Evolutionary conservation across 2,888 invertebrate species (phyloP), one percentile per base, ranked within the genome.

Genomic region (Caenorhabditis angaria): DNA sequence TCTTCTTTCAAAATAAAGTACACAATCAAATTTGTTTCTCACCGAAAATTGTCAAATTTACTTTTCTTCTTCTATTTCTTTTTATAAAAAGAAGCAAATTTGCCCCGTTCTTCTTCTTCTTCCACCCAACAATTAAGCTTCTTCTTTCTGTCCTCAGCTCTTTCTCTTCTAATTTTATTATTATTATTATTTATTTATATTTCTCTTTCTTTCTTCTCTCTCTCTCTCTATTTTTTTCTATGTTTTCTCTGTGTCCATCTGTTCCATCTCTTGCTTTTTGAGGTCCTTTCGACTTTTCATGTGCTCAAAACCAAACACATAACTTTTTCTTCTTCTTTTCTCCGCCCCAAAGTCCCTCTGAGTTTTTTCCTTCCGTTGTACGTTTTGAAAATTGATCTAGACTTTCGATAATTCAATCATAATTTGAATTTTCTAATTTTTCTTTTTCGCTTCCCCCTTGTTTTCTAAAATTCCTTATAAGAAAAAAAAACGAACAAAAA

Each of bases 151-250:
- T 27, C 2, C 54, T 24, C 12, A 25, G 14, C 54, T 20, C 62
- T 58, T 61, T 22, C 3, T 20, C 25, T 24, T 51, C 29, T 58
- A 41, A 14, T 47, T 28, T 48, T 53, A 61, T 22, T 67, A 51
- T 47, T 64, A 48, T 59, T 59, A 63, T 64, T 56, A 69, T 64
- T 64, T 69, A 64, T 69, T 69, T 64, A 64, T 61, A 64, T 61
- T 64, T 64, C 63, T 60, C 59, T 55, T 55, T 55, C 50, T 24
- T 48, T 48, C 55, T 48, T 28, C 18, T 51, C 47, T 22, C 10
- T 51, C 51, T 58, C 41, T 51, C 56, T 29, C 58, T 55, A 55
- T 41, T 47, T 60, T 59, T 41, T 48, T 53, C 35, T 55, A 50
- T 54, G 58, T 25, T 29, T 50, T 51, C 22, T 25, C 54, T 50